Evolutionary conservation across 92 coral and sea anemone species (phyloP).

Genomic region (Epizoanthus ramosus): DNA sequence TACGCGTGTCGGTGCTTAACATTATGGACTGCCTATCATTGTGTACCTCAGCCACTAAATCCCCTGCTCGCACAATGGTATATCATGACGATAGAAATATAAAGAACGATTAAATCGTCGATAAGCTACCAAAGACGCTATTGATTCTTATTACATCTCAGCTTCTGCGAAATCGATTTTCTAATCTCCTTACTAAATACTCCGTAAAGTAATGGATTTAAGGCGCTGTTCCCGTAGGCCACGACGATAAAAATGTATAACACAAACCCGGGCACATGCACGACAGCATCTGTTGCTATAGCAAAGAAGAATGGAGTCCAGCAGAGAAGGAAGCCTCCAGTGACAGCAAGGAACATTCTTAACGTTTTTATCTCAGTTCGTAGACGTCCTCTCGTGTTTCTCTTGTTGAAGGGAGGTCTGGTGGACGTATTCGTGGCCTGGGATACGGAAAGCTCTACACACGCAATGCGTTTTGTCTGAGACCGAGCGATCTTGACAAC

Average conservation of each 20-base stretch:
- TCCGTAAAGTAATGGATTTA: constrained; percentile 17
- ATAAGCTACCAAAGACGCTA: too few species aligned
- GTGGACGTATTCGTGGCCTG: neutral
- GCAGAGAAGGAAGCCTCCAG: neutral
- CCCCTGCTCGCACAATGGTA: too few species aligned
- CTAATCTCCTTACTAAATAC: constrained; percentile 18
- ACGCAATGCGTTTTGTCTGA: neutral
- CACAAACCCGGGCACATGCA: neutral
- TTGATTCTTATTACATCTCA: neutral
- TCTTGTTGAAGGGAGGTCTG: neutral
- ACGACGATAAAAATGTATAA: neutral
- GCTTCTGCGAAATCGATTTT: neutral
- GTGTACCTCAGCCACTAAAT: too few species aligned
- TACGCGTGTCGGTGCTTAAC: too few species aligned
- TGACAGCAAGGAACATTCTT: constrained; percentile 6
- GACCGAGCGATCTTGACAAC: constrained; percentile 28
- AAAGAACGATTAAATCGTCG: too few species aligned
- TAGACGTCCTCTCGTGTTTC: neutral
- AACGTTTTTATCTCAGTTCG: constrained; percentile 9
- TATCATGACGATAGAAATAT: too few species aligned
- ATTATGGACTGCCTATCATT: too few species aligned
- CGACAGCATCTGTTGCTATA: constrained; percentile 5
- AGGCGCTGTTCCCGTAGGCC: constrained; percentile 19
- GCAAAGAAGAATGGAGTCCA: constrained; percentile 5
- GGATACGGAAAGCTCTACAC: neutral